Conservation (phyloP, 2,797 vertebrate species). For the Melanogrammus aeglefinus region DNA sequence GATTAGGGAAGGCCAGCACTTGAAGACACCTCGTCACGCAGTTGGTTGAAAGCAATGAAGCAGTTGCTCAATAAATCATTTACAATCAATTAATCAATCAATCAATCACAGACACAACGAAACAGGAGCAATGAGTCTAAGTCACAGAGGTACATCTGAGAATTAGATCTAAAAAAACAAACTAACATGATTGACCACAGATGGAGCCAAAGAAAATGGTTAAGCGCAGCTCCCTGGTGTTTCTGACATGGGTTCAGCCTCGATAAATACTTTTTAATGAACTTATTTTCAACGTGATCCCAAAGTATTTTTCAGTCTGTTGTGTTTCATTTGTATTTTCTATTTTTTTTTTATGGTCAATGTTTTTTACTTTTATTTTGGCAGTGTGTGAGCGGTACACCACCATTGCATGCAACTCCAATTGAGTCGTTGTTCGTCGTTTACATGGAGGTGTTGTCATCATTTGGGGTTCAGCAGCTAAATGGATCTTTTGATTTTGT, state of each 20-base stretch:
- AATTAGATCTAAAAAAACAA: constrained; percentile 4
- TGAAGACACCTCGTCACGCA: neutral
- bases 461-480: neutral
- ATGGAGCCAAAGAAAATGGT: constrained; percentile 20
- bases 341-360: constrained; percentile 28
- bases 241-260: constrained; percentile 9
- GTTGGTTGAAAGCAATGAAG: neutral
- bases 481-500: neutral
- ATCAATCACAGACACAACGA: neutral
- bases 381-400: neutral
- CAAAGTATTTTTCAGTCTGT: constrained; percentile 18
- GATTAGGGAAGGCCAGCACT: constrained; percentile 18
- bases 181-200: constrained; percentile 15
- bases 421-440: too few relatives aligned
- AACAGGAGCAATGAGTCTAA: neutral
- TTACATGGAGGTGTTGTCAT: neutral
- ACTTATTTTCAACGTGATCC: constrained; percentile 21
- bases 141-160: too few relatives aligned
- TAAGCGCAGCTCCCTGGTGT: constrained; percentile 7
- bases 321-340: constrained; percentile 8
- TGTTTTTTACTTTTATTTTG: neutral
- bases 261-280: neutral
- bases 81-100: neutral
- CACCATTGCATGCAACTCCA: neutral
- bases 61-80: neutral